phyloP scores from a whole-genome alignment of 2,113 vertebrate species.

The Psilopogon haemacephalus region DNA sequence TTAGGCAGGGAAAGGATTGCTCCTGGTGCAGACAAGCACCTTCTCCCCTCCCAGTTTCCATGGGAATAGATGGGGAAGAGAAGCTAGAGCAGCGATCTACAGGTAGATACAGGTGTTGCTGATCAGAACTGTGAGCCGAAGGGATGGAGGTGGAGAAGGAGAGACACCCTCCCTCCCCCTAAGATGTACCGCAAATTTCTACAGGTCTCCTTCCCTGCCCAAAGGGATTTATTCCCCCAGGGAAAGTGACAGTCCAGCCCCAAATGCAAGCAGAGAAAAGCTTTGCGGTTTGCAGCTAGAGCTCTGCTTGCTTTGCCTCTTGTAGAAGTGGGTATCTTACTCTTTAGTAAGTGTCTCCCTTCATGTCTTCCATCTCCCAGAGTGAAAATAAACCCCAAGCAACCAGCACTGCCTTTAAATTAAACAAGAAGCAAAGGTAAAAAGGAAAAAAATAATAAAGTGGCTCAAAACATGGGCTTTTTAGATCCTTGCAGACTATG shows the following conservation, averaged over 20 bases:
- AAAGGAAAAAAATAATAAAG: background rate
- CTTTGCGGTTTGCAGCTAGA: background rate
- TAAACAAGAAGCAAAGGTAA: background rate
- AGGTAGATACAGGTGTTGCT: background rate
- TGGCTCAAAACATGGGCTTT: background rate
- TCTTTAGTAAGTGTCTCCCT: background rate
- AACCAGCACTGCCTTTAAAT: background rate
- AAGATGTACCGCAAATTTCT: background rate
- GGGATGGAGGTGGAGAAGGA: background rate
- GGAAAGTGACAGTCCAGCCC: background rate
- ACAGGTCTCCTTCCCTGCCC: background rate
- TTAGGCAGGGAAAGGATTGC: background rate
- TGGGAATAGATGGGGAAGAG: background rate
- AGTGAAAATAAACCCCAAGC: background rate
- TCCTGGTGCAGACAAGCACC: background rate
- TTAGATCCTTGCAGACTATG: background rate
- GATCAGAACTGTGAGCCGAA: background rate
- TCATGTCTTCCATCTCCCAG: background rate
- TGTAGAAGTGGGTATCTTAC: background rate
- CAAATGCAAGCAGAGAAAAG: background rate
- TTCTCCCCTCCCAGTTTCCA: background rate
- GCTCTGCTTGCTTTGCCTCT: background rate
- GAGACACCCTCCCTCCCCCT: background rate
- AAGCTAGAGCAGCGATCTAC: accelerated
- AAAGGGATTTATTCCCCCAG: background rate